phyloP scores from a whole-genome alignment of 2,113 vertebrate species.

The Notarius lentiginosus region DNA sequence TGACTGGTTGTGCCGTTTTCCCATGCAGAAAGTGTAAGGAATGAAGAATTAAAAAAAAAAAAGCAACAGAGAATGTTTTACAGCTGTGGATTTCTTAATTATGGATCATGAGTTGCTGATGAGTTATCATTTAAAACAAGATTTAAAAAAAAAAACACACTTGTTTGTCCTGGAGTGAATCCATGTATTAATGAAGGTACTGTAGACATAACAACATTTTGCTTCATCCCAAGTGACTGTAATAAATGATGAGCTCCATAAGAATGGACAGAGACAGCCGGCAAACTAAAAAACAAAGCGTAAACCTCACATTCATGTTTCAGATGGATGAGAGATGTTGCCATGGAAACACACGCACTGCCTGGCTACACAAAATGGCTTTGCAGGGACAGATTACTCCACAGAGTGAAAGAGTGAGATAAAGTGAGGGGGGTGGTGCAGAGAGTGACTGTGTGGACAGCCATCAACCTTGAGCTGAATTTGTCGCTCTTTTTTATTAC shows the following conservation, averaged over 20 bases:
- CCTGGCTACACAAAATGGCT: slow-evolving; percentile 50
- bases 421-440: not conserved
- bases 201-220: not conserved
- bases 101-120: not conserved
- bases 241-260: slow-evolving; percentile 14
- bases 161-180: not conserved
- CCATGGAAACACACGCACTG: slow-evolving; percentile 54
- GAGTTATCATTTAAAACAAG: not conserved
- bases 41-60: not conserved
- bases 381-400: slow-evolving; percentile 44
- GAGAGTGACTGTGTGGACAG: not conserved
- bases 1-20: not conserved
- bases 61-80: not conserved
- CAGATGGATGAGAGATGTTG: slow-evolving; percentile 55
- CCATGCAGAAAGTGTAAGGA: not conserved
- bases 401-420: slow-evolving; percentile 17
- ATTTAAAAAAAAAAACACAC: too few species aligned
- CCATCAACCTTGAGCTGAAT: not conserved
- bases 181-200: not conserved
- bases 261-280: not conserved
- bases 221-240: slow-evolving; percentile 16
- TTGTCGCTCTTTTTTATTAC: not conserved
- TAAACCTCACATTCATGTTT: slow-evolving; percentile 50
- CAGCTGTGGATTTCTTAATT: not conserved
- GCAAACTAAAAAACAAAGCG: slow-evolving; percentile 31